Evolutionary conservation across 2,113 vertebrate genomes (phyloP).

Genomic region (Plestiodon gilberti): DNA sequence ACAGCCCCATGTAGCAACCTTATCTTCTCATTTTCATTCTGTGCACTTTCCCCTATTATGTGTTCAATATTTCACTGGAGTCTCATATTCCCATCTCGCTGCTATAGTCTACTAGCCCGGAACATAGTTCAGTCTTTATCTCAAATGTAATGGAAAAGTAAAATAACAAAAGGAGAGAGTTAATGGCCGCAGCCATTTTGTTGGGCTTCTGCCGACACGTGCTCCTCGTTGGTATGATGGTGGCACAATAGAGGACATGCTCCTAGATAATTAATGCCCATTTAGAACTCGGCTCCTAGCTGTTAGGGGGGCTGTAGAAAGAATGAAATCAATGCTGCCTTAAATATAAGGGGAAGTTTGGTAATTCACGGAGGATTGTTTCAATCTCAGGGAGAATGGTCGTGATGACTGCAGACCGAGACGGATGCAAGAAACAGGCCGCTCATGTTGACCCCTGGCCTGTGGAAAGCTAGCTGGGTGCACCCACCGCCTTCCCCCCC

Average conservation of each 20-base stretch:
- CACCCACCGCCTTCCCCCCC: neutral
- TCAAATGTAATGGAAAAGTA: slow-evolving; percentile 34
- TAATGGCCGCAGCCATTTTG: slow-evolving; percentile 23
- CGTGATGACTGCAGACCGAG: neutral
- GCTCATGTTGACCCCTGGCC: neutral
- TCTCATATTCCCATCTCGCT: slow-evolving; percentile 27
- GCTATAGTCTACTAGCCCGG: slow-evolving; percentile 14
- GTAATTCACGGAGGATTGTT: neutral
- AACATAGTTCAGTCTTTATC: slow-evolving; percentile 32
- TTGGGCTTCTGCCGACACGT: neutral
- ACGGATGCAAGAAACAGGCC: no score
- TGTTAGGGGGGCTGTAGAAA: neutral
- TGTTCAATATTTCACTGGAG: slow-evolving; percentile 42
- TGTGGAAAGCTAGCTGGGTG: no score
- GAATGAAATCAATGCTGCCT: neutral
- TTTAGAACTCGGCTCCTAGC: neutral
- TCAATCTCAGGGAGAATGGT: neutral
- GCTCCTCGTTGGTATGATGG: neutral
- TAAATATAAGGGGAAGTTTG: neutral
- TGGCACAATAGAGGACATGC: neutral
- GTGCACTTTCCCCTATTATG: slow-evolving; percentile 24
- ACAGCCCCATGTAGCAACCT: neutral
- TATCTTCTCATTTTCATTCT: slow-evolving; percentile 38
- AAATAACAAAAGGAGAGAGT: slow-evolving; percentile 30
- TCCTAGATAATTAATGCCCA: slow-evolving; percentile 23